A percentile compares a stretch with the other conserved stretches of the same genome.
Conservation (phyloP, 2,888 invertebrate genomes). For the Thera britannica region DNA sequence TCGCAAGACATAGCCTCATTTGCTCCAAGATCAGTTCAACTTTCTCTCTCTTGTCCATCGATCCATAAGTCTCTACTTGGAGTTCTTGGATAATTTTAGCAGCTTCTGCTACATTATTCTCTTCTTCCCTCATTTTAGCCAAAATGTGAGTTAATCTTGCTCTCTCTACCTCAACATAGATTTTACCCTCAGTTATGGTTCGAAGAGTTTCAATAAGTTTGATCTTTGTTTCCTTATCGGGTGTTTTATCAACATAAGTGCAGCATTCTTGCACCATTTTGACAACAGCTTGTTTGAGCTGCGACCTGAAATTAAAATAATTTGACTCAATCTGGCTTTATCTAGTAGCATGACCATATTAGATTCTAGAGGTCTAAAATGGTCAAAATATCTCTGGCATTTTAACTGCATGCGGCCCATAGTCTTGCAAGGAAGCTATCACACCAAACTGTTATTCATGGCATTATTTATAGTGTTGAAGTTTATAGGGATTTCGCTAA, state of each 20-base stretch:
- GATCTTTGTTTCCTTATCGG: slow-evolving; percentile 94
- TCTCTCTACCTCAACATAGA: slow-evolving; percentile 99
- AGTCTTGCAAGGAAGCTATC: too few relatives aligned
- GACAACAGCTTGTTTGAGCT: slow-evolving; percentile 98
- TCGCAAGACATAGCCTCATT: slow-evolving; percentile 98
- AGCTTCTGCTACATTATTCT: slow-evolving; percentile 94
- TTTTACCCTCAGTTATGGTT: slow-evolving; percentile 99
- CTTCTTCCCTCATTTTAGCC: slow-evolving; percentile 93
- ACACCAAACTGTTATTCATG: too few relatives aligned
- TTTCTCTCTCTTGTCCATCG: slow-evolving; percentile 99
- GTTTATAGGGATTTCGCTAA: too few relatives aligned
- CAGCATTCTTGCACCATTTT: slow-evolving; percentile 99
- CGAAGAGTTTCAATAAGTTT: slow-evolving; percentile 98
- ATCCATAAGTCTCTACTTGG: slow-evolving; percentile 98
- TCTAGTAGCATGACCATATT: too few relatives aligned
- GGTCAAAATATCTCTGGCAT: too few relatives aligned
- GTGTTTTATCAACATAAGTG: slow-evolving; percentile 96
- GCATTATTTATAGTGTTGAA: too few relatives aligned
- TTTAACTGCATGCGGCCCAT: too few relatives aligned
- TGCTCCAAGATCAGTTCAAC: slow-evolving; percentile 98
- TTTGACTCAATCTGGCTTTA: background rate
- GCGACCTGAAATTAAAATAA: slow-evolving; percentile 84
- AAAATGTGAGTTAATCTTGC: slow-evolving; percentile 97
- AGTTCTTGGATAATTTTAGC: slow-evolving; percentile 97
- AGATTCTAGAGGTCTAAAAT: too few relatives aligned